Base-by-base conservation (phyloP, 2,797 vertebrate species). In the Acipenser ruthenus region DNA sequence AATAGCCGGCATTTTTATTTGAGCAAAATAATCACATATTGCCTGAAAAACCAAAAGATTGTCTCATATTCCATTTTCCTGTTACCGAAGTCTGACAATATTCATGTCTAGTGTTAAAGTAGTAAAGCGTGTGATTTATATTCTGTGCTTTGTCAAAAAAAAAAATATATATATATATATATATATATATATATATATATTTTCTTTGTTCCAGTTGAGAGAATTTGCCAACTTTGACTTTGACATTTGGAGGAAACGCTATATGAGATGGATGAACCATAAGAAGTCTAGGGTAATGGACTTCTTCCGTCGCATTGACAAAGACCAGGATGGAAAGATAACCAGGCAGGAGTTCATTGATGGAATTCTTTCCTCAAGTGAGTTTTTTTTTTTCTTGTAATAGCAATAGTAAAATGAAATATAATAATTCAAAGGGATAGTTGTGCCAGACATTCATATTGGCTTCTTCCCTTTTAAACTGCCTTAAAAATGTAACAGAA, bases 181-280 rank as follows among this genome's bases (percentile, higher is more conserved):
- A 0, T 2, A 37, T 1, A 23, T 3, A 37, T 3, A 37, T 18
- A 18, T 18, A 18, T 18, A 18, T 18, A 1, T 18, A 0, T 2
- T 18, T 18, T 49, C 62, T 11, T 78, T 56, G 65, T 58, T 82
- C 51, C 72, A 99, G 97, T 77, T 99, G 69, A 96, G 90, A 75
- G 97, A 98, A 81, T 99, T 98, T 75, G 96, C 96, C 79, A 98
- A 98, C 88, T 99, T 99, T 66, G 96, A 99, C 86, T 99, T 99
- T 78, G 97, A 99, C 68, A 86, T 98, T 76, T 99, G 97, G 97
- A 85, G 97, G 74, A 98, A 99, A 82, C 95, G 93, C 70, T 99
- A 99, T 82, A 99, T 99, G 97, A 87, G 96, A n/a, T 99, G 96
- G 97, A 99, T 99, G 97, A 99, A 99, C 84, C 97, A 99, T 75